Percentiles rank a stretch among this genome's conserved stretches.
phyloP scores from a whole-genome alignment of 2,797 vertebrate species.

The Sebastes paucispinis region DNA sequence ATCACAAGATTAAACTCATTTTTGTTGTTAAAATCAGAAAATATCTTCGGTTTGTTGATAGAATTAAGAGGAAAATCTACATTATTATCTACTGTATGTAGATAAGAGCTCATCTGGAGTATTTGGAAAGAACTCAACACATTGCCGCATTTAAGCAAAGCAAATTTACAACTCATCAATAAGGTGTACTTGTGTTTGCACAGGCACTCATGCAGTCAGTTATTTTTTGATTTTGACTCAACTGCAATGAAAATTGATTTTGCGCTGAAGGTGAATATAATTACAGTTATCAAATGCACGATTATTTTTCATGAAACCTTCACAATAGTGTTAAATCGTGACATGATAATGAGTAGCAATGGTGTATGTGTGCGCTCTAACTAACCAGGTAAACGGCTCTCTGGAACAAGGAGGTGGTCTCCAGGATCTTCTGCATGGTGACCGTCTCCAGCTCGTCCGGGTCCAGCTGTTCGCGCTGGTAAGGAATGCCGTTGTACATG shows the following conservation, averaged over 20 bases:
- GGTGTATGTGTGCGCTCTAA: background rate
- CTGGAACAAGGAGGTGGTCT: conserved; percentile 94
- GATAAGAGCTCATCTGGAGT: background rate
- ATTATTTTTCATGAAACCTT: background rate
- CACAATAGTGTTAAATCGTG: background rate
- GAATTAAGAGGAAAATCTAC: background rate
- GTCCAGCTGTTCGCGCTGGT: conserved; percentile 92
- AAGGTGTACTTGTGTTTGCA: background rate
- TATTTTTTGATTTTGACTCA: background rate
- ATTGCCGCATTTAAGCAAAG: background rate
- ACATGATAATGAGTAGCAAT: background rate
- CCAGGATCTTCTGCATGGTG: conserved; percentile 98
- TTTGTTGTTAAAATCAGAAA: background rate
- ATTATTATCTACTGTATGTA: no score
- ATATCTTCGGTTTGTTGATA: background rate
- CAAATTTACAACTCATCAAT: background rate
- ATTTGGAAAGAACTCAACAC: background rate
- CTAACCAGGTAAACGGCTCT: conserved; percentile 94
- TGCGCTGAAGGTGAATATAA: background rate
- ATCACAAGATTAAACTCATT: background rate
- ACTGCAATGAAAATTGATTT: background rate
- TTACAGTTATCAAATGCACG: background rate
- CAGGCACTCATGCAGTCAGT: background rate
- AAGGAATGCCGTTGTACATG: conserved; percentile 96
- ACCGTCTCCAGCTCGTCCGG: conserved; percentile 95